Percentiles rank a stretch among this genome's conserved stretches.
Conservation (phyloP, 2,113 vertebrate genomes). For the Pipra filicauda region DNA sequence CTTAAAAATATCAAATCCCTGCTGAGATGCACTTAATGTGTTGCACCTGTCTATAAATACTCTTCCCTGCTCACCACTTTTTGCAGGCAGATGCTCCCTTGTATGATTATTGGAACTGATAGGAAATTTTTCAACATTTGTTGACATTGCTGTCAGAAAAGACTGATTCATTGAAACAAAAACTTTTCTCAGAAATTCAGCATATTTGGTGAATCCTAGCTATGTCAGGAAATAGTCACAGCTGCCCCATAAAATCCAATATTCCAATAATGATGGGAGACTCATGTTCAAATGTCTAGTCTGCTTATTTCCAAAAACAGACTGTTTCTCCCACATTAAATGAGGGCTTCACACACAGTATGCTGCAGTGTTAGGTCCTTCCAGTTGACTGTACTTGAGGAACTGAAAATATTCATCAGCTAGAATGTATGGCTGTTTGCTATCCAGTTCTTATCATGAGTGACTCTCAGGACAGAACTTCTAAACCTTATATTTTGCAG, state of each 20-base stretch:
- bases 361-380: neutral
- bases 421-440: neutral
- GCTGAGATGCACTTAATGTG: neutral
- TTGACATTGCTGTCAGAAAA: neutral
- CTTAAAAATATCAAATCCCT: neutral
- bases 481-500: neutral
- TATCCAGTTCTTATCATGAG: neutral
- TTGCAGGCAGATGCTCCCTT: neutral
- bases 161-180: neutral
- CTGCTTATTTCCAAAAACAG: neutral
- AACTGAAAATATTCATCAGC: neutral
- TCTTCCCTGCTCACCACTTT: neutral
- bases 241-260: neutral
- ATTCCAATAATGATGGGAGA: neutral
- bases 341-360: neutral
- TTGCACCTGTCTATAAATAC: neutral
- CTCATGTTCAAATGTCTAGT: neutral
- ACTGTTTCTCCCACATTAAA: neutral
- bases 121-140: neutral
- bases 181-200: neutral
- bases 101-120: neutral
- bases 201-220: neutral
- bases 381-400: neutral
- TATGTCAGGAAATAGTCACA: neutral
- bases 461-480: neutral